Conservation (phyloP, 2,113 vertebrate species). For the Steatornis caripensis region DNA sequence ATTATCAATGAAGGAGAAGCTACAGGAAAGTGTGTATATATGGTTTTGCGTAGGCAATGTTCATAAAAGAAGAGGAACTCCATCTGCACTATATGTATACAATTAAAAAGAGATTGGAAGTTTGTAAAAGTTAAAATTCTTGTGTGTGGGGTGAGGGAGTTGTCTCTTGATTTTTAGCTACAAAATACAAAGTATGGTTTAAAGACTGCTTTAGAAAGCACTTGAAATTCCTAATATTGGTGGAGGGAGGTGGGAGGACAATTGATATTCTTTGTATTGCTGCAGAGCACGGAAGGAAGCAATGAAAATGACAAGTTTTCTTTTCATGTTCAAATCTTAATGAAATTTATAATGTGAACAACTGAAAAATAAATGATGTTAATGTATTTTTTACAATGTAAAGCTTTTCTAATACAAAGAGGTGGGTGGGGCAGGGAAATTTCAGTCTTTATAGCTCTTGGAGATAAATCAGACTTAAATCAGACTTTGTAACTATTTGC, state of each 20-base stretch:
- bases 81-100: not conserved
- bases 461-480: not conserved
- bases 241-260: not conserved
- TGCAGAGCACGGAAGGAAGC: not conserved
- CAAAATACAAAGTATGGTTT: not conserved
- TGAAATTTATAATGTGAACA: not conserved
- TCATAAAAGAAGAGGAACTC: not conserved
- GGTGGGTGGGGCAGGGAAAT: not conserved
- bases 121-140: not conserved
- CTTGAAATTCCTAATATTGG: not conserved
- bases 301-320: conserved; percentile 19
- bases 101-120: not conserved
- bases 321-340: not conserved
- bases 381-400: not conserved
- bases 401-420: not conserved
- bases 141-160: not conserved
- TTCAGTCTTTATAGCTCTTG: not conserved
- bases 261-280: not conserved
- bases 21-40: not conserved
- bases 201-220: not conserved
- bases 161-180: not conserved
- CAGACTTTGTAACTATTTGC: conserved; percentile 14
- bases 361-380: not conserved
- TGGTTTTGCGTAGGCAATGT: not conserved
- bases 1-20: not conserved